A percentile compares a stretch with the other conserved stretches of the same genome.
These are phyloP conservation scores for Alaudala cheleensis DNA, from an alignment of 2,113 vertebrate species.

Conservation along the genomic window DNA sequence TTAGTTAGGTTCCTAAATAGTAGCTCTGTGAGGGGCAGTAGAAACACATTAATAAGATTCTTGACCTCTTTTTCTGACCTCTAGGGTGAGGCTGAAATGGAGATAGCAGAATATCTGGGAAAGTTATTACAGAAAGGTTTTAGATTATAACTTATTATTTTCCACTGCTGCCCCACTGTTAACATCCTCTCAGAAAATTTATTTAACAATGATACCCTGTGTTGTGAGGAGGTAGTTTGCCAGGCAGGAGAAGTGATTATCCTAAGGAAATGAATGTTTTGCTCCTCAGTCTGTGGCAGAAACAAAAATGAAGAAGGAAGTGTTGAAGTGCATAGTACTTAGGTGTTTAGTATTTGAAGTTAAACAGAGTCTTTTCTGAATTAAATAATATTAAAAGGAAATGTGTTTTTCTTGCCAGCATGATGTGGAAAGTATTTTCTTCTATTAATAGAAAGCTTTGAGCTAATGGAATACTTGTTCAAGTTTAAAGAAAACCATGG, in stretches of 20 bases:
- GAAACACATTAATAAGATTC: background rate
- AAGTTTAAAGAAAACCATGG: background rate
- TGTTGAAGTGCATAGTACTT: background rate
- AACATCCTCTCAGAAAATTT: background rate
- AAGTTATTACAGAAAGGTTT: background rate
- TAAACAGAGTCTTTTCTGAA: background rate
- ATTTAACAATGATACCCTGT: background rate
- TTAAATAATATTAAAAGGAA: conserved; percentile 20
- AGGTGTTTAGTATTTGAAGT: background rate
- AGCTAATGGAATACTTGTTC: conserved; percentile 2
- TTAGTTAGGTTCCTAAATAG: background rate
- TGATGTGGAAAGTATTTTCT: conserved; percentile 57
- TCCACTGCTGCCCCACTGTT: background rate
- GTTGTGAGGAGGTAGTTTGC: background rate
- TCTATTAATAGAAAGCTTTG: conserved; percentile 44
- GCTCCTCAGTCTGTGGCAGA: background rate
- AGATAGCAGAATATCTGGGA: background rate
- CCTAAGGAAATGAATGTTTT: background rate
- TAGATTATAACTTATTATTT: background rate
- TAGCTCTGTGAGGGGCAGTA: background rate
- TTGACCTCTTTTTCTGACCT: background rate
- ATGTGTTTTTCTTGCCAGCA: background rate
- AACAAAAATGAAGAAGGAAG: conserved; percentile 1
- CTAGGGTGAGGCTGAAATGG: background rate
- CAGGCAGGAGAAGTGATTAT: background rate